These are phyloP conservation scores for Drosophila nasuta DNA, from an alignment of 1,140 invertebrate species.

Conservation along the genomic window DNA sequence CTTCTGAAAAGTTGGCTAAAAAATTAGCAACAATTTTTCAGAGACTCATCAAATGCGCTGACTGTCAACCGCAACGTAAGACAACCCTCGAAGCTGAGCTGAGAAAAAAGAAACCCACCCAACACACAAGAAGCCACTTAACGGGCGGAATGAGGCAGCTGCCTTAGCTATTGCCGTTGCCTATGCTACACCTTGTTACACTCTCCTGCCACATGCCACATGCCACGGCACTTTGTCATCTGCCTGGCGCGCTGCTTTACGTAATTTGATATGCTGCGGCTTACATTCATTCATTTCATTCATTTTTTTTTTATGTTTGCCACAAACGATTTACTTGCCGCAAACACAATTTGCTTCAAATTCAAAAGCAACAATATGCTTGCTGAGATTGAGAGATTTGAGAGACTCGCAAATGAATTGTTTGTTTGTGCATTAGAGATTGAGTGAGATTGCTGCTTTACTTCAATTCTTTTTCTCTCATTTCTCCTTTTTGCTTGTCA, in stretches of 20 bases:
- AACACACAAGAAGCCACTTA: constrained; percentile 55
- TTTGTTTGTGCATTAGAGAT: constrained; percentile 24
- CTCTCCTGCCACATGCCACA: constrained; percentile 27
- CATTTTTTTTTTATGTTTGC: constrained; percentile 63
- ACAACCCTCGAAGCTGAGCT: constrained; percentile 15
- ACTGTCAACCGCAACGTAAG: constrained; percentile 73
- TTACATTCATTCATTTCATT: constrained; percentile 42
- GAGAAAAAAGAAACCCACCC: background rate
- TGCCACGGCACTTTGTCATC: constrained; percentile 68
- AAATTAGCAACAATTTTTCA: constrained; percentile 82
- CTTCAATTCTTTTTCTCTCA: background rate
- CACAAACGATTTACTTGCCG: constrained; percentile 75
- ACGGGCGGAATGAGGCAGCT: constrained; percentile 20
- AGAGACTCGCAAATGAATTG: constrained; percentile 42
- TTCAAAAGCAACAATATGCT: constrained; percentile 75
- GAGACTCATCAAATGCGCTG: constrained; percentile 71
- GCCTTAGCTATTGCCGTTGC: constrained; percentile 42
- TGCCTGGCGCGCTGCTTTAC: constrained; percentile 32
- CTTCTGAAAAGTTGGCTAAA: constrained; percentile 48
- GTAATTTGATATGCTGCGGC: constrained; percentile 81
- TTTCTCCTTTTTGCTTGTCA: background rate
- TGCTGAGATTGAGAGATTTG: constrained; percentile 29
- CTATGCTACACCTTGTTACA: constrained; percentile 71
- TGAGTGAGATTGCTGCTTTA: constrained; percentile 5
- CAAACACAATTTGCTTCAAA: constrained; percentile 68